Percentiles rank a stretch among this genome's conserved stretches.
Conservation (phyloP, 2,888 invertebrate species). For the Unio pictorum region DNA sequence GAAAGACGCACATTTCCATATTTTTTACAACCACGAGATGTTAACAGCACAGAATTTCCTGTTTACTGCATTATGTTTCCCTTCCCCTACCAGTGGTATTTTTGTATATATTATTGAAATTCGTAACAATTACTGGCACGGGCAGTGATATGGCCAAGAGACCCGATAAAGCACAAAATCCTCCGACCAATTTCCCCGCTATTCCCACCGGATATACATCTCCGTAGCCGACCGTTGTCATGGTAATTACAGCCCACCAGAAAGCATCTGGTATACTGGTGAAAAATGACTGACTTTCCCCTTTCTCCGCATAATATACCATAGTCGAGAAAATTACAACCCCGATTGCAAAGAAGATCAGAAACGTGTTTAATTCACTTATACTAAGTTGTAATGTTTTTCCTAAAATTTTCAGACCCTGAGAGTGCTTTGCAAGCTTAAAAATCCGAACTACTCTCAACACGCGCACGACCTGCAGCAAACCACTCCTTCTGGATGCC, state of each 20-base stretch:
- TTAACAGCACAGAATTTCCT: no score
- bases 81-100: conserved; percentile 63
- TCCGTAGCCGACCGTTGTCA: conserved; percentile 69
- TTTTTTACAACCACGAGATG: no score
- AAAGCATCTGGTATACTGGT: conserved; percentile 69
- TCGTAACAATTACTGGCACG: conserved; percentile 73
- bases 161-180: conserved; percentile 72
- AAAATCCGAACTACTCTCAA: conserved; percentile 66
- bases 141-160: conserved; percentile 73
- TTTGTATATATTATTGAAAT: conserved; percentile 73
- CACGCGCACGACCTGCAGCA: conserved; percentile 62
- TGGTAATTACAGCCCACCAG: conserved; percentile 70
- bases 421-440: conserved; percentile 68
- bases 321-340: conserved; percentile 68
- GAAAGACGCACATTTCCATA: no score
- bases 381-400: conserved; percentile 66
- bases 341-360: conserved; percentile 68
- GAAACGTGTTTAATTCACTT: conserved; percentile 67
- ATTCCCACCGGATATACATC: conserved; percentile 71
- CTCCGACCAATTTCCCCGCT: conserved; percentile 71
- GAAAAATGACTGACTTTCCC: conserved; percentile 54
- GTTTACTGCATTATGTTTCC: not conserved
- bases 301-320: conserved; percentile 67
- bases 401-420: conserved; percentile 67
- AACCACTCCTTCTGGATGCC: conserved; percentile 42